Evolutionary conservation across 2,888 invertebrate species (phyloP).

Genomic region (Lasiommata megera): DNA sequence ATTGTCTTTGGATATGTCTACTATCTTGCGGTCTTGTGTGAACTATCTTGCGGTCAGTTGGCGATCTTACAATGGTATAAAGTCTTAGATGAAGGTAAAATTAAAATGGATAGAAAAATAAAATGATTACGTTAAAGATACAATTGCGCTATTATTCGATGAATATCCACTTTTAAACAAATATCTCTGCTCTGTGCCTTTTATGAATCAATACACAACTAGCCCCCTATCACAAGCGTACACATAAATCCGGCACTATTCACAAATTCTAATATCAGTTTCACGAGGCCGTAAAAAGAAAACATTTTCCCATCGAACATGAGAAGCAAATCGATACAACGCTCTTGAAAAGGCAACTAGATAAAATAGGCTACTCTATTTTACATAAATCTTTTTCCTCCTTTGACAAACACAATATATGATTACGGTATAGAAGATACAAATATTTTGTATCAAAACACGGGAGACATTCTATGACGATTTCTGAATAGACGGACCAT

Average conservation of each 20-base stretch:
- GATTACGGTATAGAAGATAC: conserved; percentile 1
- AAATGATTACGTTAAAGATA: too few species aligned
- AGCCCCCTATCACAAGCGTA: too few species aligned
- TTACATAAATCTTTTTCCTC: conserved; percentile 9
- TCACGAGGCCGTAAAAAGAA: conserved; percentile 4
- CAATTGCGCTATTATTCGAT: too few species aligned
- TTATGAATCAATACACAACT: too few species aligned
- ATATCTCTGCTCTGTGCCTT: too few species aligned
- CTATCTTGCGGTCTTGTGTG: too few species aligned
- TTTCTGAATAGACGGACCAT: background rate
- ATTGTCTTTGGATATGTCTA: too few species aligned
- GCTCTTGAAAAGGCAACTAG: background rate
- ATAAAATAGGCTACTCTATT: conserved; percentile 10
- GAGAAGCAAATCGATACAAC: conserved; percentile 5
- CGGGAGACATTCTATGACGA: background rate
- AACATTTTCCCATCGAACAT: conserved; percentile 4
- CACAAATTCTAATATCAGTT: background rate
- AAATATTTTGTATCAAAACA: conserved; percentile 4
- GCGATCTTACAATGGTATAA: too few species aligned
- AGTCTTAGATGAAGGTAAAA: too few species aligned
- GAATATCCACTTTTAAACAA: too few species aligned
- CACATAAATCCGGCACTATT: background rate
- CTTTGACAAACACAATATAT: conserved; percentile 7
- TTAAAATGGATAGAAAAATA: too few species aligned
- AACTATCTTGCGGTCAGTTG: too few species aligned